Conservation (phyloP, 2,797 vertebrate genomes). For the Sebastes itinus region DNA sequence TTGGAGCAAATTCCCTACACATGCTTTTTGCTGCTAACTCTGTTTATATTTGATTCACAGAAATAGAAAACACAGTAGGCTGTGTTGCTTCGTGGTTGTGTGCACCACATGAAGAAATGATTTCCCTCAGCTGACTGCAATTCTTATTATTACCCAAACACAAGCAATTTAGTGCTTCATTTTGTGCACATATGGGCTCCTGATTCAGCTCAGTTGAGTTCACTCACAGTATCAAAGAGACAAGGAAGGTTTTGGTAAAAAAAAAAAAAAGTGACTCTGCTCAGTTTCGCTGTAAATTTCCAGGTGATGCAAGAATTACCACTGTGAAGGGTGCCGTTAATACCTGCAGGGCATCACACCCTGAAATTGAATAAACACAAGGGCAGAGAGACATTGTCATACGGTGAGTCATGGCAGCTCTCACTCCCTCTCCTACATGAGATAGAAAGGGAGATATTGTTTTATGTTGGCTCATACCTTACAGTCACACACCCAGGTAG, state of each 20-base stretch:
- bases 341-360: conserved; percentile 7
- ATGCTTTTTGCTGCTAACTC: background rate
- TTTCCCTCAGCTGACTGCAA: background rate
- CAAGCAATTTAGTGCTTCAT: background rate
- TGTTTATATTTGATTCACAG: background rate
- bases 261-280: background rate
- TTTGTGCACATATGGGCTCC: background rate
- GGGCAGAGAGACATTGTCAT: background rate
- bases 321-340: conserved; percentile 42
- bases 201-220: background rate
- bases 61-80: background rate
- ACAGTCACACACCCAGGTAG: conserved; percentile 25
- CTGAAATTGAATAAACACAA: conserved; percentile 20
- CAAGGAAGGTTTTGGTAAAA: background rate
- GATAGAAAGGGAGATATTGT: background rate
- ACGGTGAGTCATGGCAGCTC: conserved; percentile 35
- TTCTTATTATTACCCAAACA: background rate
- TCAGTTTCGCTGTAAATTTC: conserved; percentile 20
- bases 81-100: background rate
- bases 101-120: background rate
- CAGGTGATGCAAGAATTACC: background rate
- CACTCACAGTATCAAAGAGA: background rate
- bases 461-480: background rate
- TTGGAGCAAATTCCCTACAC: background rate
- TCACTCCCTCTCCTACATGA: background rate